These are phyloP conservation scores for Heliconius melpomene DNA, from an alignment of 1,140 invertebrate species.

Conservation along the genomic window DNA sequence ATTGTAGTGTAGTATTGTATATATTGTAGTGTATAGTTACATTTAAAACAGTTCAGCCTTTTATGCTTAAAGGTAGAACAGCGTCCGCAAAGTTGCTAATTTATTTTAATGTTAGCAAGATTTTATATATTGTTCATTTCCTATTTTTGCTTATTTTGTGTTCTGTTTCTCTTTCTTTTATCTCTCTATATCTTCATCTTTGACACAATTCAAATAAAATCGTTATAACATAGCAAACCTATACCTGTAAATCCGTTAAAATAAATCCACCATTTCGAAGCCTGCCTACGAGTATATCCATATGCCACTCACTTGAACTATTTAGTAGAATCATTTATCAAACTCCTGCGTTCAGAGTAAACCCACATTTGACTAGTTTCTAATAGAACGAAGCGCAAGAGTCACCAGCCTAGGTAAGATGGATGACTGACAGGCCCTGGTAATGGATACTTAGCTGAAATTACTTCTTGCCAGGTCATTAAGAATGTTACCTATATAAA, in stretches of 20 bases:
- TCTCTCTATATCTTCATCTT: not conserved
- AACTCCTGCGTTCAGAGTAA: constrained; percentile 31
- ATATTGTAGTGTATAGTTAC: no score
- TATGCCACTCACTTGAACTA: constrained; percentile 32
- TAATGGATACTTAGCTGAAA: constrained; percentile 23
- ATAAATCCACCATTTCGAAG: not conserved
- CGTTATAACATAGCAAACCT: not conserved
- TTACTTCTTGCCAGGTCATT: not conserved
- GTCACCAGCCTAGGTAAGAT: constrained; percentile 22
- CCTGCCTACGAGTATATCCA: not conserved
- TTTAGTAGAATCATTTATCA: constrained; percentile 38
- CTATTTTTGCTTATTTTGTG: no score
- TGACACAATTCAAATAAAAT: not conserved
- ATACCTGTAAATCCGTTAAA: not conserved
- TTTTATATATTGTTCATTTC: no score
- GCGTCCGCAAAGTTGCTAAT: no score
- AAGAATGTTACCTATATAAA: not conserved
- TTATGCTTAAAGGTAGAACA: no score
- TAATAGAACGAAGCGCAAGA: constrained; percentile 31
- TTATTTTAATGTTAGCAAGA: no score
- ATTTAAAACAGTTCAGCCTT: no score
- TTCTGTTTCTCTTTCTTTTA: not conserved
- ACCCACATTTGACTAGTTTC: constrained; percentile 31
- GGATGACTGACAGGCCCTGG: constrained; percentile 34
- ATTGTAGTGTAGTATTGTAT: no score